Evolutionary conservation across 2,888 invertebrate genomes (phyloP).

Genomic region (Antheraea yamamai): DNA sequence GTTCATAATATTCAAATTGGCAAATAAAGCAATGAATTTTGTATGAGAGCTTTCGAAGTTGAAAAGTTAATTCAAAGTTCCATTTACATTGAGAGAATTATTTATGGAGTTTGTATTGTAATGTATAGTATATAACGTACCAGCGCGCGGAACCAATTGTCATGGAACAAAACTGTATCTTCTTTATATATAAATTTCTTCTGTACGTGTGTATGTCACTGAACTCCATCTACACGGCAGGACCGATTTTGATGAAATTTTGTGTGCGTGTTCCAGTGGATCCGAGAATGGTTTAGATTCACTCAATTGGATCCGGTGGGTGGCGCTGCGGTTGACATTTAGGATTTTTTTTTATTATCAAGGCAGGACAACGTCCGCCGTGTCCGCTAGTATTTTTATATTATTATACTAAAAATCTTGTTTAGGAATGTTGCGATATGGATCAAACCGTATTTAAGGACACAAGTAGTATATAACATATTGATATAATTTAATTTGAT

Average conservation of each 20-base stretch:
- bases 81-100: constrained; percentile 4
- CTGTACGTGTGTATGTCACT: too few species aligned
- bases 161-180: not conserved
- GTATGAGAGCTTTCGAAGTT: constrained; percentile 6
- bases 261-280: too few species aligned
- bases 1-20: not conserved
- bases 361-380: too few species aligned
- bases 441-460: not conserved
- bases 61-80: not conserved
- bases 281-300: too few species aligned
- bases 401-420: not conserved
- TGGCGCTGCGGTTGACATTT: too few species aligned
- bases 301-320: too few species aligned
- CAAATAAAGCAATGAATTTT: not conserved
- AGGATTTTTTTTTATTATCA: too few species aligned
- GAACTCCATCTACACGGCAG: too few species aligned
- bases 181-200: too few species aligned
- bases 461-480: not conserved
- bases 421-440: not conserved
- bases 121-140: not conserved
- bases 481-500: too few species aligned
- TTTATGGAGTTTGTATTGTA: not conserved
- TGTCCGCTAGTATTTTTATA: too few species aligned
- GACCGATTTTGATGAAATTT: too few species aligned
- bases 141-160: not conserved